phyloP scores from a whole-genome alignment of 2,797 vertebrate genomes.

The Sarcoramphus papa region DNA sequence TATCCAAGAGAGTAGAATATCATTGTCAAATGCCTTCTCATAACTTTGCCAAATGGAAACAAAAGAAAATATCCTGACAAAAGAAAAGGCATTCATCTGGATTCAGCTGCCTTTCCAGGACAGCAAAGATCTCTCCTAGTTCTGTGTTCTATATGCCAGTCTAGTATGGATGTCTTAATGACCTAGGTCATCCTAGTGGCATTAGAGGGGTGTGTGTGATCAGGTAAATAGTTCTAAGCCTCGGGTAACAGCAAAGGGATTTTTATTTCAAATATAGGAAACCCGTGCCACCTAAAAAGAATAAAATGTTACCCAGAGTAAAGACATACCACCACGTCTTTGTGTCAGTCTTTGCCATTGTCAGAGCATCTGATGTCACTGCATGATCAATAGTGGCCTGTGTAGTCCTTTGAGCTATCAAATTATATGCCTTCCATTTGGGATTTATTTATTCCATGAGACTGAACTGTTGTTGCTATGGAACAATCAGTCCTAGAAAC shows the following conservation, averaged over 20 bases:
- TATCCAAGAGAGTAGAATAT: neutral
- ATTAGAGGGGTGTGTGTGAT: neutral
- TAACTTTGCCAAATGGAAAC: neutral
- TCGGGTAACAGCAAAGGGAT: neutral
- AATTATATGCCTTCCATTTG: neutral
- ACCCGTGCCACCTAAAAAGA: neutral
- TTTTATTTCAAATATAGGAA: neutral
- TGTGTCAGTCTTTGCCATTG: neutral
- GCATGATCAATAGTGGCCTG: neutral
- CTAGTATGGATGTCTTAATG: neutral
- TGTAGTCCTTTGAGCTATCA: neutral
- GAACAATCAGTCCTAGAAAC: neutral
- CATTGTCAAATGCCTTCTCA: neutral
- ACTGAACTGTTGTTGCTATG: neutral
- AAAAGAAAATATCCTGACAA: neutral
- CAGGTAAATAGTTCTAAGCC: neutral
- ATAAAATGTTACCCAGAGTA: neutral
- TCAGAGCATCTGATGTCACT: neutral
- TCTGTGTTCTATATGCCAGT: neutral
- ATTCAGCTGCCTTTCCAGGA: neutral
- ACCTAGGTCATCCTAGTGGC: neutral
- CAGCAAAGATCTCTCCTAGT: neutral
- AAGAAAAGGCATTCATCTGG: neutral
- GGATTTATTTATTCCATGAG: neutral
- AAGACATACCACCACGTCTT: neutral